A percentile compares a stretch with the other conserved stretches of the same genome.
Evolutionary conservation across 2,888 invertebrate genomes (phyloP).

Genomic region (Parelbella ahira): DNA sequence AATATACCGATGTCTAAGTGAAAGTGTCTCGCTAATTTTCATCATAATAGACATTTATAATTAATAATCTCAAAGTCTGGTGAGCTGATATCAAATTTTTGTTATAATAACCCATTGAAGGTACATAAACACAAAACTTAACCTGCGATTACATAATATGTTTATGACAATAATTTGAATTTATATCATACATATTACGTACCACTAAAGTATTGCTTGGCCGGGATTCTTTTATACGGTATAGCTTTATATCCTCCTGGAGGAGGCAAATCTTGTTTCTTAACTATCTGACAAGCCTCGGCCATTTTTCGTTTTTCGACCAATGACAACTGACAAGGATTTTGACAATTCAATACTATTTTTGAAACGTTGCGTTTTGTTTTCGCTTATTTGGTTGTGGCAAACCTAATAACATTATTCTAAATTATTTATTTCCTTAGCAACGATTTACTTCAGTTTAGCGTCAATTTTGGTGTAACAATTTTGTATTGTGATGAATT

Average conservation of each 20-base stretch:
- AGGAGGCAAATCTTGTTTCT: conserved; percentile 95
- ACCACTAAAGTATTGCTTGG: conserved; percentile 87
- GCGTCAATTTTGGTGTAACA: no score
- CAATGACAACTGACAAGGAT: conserved; percentile 26
- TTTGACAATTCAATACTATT: conserved; percentile 25
- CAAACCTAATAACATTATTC: no score
- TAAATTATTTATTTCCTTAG: conserved; percentile 14
- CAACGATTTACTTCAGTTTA: conserved; percentile 8
- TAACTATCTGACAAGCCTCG: conserved; percentile 46
- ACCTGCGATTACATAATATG: conserved; percentile 59
- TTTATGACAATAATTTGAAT: conserved; percentile 2
- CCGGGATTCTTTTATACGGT: conserved; percentile 84
- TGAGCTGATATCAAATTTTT: no score
- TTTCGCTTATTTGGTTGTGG: conserved; percentile 1
- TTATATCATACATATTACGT: conserved; percentile 36
- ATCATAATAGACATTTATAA: no score
- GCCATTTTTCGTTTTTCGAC: conserved; percentile 48
- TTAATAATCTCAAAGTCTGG: no score
- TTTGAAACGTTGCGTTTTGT: conserved; percentile 3
- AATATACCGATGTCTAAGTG: no score
- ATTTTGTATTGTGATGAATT: no score
- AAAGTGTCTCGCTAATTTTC: no score
- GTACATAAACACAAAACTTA: conserved; percentile 43
- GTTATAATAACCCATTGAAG: no score
- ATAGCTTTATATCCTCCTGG: conserved; percentile 93